Conservation (phyloP, 2,888 invertebrate species). For the Dynastes hyllus region DNA sequence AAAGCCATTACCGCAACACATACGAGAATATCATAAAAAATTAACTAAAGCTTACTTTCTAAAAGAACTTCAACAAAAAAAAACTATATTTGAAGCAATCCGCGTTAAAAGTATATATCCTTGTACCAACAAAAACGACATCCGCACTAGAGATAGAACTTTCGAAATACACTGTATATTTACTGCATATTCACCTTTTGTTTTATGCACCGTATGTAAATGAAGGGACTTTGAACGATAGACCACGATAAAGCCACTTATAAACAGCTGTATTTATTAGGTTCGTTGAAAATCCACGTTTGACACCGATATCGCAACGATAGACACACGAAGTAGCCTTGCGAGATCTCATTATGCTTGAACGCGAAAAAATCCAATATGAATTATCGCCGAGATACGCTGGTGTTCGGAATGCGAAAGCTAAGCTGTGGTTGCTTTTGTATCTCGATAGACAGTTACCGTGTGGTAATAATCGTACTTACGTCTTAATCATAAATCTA, state of each 20-base stretch:
- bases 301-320: conserved; percentile 45
- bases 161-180: too few species aligned
- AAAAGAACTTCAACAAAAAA: too few species aligned
- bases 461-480: background rate
- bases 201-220: conserved; percentile 42
- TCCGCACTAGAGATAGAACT: too few species aligned
- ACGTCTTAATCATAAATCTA: conserved; percentile 12
- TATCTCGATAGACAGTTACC: background rate
- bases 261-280: conserved; percentile 41
- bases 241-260: conserved; percentile 30
- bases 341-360: conserved; percentile 37
- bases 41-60: too few species aligned
- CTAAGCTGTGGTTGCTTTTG: conserved; percentile 9
- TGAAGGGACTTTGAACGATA: conserved; percentile 41
- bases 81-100: too few species aligned
- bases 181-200: conserved; percentile 37
- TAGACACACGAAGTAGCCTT: conserved; percentile 46
- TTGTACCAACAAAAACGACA: too few species aligned
- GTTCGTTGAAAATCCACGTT: conserved; percentile 39
- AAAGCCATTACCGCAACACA: too few species aligned
- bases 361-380: conserved; percentile 31
- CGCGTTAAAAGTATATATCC: too few species aligned
- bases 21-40: too few species aligned
- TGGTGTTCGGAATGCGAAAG: conserved; percentile 30
- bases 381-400: conserved; percentile 38